Percentiles rank a stretch among this genome's conserved stretches.
Evolutionary conservation across 35 echinoderm and acorn worm genomes (phyloP).

Genomic region (Ophioderma brevispina): DNA sequence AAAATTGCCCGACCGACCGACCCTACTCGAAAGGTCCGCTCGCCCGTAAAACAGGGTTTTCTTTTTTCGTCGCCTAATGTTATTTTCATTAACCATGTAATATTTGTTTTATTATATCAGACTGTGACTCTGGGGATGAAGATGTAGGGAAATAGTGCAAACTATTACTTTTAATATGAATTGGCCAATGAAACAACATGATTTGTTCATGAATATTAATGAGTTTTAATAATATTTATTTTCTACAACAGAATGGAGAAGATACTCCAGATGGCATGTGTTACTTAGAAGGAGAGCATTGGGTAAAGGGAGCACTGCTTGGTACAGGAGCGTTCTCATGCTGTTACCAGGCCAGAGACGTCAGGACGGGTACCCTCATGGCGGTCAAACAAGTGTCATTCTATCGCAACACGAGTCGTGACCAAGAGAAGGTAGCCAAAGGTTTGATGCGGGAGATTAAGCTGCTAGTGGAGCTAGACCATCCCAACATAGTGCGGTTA

Average conservation of each 20-base stretch:
- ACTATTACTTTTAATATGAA: no score
- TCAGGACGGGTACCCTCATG: slow-evolving; percentile 89
- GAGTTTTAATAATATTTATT: neutral
- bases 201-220: no score
- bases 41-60: no score
- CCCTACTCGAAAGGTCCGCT: no score
- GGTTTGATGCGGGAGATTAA: slow-evolving; percentile 81
- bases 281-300: slow-evolving; percentile 80
- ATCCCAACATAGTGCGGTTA: slow-evolving; percentile 85
- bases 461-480: slow-evolving; percentile 69
- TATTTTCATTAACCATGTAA: no score
- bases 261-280: slow-evolving; percentile 14
- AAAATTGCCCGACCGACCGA: no score
- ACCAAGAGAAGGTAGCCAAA: slow-evolving; percentile 83
- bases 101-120: no score
- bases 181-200: no score
- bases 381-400: slow-evolving; percentile 98
- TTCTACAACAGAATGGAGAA: slow-evolving; percentile 31
- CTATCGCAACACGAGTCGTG: slow-evolving; percentile 64
- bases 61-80: no score
- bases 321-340: slow-evolving; percentile 97
- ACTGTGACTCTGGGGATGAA: no score
- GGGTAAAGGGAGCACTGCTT: slow-evolving; percentile 78
- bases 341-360: slow-evolving; percentile 91
- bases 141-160: no score